These are phyloP conservation scores for Cottoperca gobio DNA, from an alignment of 2,797 vertebrate species.

Conservation along the genomic window DNA sequence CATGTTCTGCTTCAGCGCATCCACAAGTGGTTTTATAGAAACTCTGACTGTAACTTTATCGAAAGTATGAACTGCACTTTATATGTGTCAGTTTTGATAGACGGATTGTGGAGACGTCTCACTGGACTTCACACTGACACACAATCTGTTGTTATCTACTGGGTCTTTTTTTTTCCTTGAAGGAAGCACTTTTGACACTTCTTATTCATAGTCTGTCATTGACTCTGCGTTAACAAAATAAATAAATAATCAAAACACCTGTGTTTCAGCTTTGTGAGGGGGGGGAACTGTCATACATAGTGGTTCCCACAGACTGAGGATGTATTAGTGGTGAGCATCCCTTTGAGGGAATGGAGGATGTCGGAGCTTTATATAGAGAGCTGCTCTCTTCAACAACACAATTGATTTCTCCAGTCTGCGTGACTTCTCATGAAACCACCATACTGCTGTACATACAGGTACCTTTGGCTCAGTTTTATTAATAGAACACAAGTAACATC, in stretches of 20 bases:
- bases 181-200: neutral
- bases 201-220: neutral
- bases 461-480: neutral
- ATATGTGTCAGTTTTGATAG: slow-evolving; percentile 6
- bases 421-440: neutral
- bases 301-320: neutral
- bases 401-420: neutral
- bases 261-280: neutral
- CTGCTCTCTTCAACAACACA: neutral
- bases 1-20: slow-evolving; percentile 34
- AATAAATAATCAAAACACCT: neutral
- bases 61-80: slow-evolving; percentile 16
- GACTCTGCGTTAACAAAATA: neutral
- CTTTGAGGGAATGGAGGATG: neutral
- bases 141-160: slow-evolving; percentile 1
- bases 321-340: neutral
- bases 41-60: too few relatives aligned
- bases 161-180: neutral
- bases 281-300: neutral
- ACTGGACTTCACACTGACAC: neutral
- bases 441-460: too few relatives aligned
- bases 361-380: neutral
- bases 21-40: slow-evolving; percentile 45
- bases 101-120: slow-evolving; percentile 4
- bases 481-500: neutral